phyloP scores from a whole-genome alignment of 92 coral and sea anemone genomes.

The Porites evermanni region DNA sequence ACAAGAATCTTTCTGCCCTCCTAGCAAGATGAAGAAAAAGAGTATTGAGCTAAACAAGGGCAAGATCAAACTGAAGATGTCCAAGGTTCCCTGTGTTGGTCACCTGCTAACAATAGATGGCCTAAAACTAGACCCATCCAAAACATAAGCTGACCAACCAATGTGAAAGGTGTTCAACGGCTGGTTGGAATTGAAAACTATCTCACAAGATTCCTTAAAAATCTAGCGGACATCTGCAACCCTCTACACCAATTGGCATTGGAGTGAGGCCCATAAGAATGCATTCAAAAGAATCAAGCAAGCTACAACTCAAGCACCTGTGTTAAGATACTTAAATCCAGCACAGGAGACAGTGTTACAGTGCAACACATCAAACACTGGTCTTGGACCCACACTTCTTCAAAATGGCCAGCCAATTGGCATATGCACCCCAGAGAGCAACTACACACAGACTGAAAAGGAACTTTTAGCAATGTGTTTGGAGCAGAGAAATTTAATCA shows the following conservation, averaged over 20 bases:
- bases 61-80: constrained; percentile 27
- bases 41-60: constrained; percentile 33
- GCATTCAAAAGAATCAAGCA: constrained; percentile 25
- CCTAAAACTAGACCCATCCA: constrained; percentile 26
- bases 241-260: constrained; percentile 38
- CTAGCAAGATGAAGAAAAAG: constrained; percentile 47
- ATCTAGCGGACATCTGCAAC: constrained; percentile 23
- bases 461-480: constrained; percentile 18
- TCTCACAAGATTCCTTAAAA: constrained; percentile 13
- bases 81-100: constrained; percentile 54
- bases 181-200: constrained; percentile 26
- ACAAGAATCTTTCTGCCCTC: constrained; percentile 26
- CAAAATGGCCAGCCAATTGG: constrained; percentile 32
- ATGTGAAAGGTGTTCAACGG: constrained; percentile 22
- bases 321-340: constrained; percentile 24
- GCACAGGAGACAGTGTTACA: constrained; percentile 10
- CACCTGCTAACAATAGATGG: constrained; percentile 54
- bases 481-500: constrained; percentile 28
- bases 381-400: constrained; percentile 20
- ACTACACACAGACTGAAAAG: constrained; percentile 27
- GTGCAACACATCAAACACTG: constrained; percentile 41
- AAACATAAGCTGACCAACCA: neutral
- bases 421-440: constrained; percentile 29
- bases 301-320: constrained; percentile 27
- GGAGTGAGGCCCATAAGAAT: constrained; percentile 26